A percentile compares a stretch with the other conserved stretches of the same genome.
phyloP scores from a whole-genome alignment of 2,113 vertebrate species.

The Odontophorus gujanensis region DNA sequence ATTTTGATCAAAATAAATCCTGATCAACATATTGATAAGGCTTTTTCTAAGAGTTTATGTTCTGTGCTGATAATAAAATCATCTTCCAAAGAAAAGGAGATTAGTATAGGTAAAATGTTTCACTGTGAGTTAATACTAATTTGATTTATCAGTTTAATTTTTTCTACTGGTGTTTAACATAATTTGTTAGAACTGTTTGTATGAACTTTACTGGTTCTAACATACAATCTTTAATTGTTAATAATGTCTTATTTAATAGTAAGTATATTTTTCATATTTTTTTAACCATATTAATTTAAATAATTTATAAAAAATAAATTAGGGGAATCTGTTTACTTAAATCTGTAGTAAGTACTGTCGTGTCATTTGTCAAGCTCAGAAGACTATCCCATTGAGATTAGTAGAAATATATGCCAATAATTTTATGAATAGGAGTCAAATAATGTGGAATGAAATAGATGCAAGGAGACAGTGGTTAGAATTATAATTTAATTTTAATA shows the following conservation, averaged over 20 bases:
- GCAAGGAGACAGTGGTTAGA: neutral
- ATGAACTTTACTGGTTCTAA: neutral
- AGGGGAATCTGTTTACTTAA: neutral
- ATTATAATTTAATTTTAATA: neutral
- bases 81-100: neutral
- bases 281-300: neutral
- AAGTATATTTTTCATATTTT: neutral
- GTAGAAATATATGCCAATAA: neutral
- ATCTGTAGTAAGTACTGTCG: neutral
- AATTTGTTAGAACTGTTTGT: neutral
- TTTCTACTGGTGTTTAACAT: neutral
- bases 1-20: constrained; percentile 6
- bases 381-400: neutral
- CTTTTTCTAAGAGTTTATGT: neutral
- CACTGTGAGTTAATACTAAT: neutral
- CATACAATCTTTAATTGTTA: neutral
- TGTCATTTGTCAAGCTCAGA: neutral
- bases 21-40: neutral
- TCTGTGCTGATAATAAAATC: constrained; percentile 3
- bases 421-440: neutral
- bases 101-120: neutral
- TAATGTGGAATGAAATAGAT: neutral
- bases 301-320: neutral
- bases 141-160: constrained; percentile 31
- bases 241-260: neutral